Percentiles rank a stretch among this genome's conserved stretches.
These are phyloP conservation scores for Heliocidaris tuberculata DNA, from an alignment of 35 echinoderm and acorn worm species.

Conservation along the genomic window DNA sequence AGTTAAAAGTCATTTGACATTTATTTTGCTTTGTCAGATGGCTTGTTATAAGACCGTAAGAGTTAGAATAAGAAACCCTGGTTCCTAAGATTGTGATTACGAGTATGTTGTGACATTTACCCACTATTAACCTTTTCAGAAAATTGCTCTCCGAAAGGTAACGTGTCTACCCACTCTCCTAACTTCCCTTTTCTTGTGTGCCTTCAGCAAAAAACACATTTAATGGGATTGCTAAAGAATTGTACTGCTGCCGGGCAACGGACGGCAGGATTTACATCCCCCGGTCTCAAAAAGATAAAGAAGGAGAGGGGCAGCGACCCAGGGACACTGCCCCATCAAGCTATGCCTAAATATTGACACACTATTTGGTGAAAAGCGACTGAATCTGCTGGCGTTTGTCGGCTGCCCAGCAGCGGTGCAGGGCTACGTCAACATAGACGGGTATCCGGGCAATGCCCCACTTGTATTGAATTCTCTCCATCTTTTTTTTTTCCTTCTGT, in stretches of 20 bases:
- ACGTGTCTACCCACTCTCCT: background rate
- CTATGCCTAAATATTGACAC: conserved; percentile 49
- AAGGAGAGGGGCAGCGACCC: background rate
- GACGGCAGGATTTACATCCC: background rate
- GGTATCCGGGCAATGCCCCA: conserved; percentile 48
- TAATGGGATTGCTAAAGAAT: conserved; percentile 18
- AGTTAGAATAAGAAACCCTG: background rate
- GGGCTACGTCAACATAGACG: conserved; percentile 36
- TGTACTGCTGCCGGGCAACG: conserved; percentile 25
- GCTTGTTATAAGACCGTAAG: background rate
- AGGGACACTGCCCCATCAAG: conserved; percentile 30
- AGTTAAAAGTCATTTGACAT: background rate
- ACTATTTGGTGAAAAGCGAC: conserved; percentile 32
- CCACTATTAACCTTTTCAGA: background rate
- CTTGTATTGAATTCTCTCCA: background rate
- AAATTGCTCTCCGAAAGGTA: background rate
- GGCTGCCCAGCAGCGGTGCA: conserved; percentile 40
- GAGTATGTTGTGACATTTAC: background rate
- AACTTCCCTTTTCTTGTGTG: background rate
- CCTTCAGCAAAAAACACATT: background rate
- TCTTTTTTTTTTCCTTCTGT: background rate
- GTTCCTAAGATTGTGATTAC: background rate
- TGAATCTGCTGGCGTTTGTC: conserved; percentile 30
- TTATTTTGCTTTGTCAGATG: background rate
- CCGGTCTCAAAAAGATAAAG: background rate